Base-by-base conservation (phyloP, 1,140 invertebrate species). In the Neelides sp. region DNA sequence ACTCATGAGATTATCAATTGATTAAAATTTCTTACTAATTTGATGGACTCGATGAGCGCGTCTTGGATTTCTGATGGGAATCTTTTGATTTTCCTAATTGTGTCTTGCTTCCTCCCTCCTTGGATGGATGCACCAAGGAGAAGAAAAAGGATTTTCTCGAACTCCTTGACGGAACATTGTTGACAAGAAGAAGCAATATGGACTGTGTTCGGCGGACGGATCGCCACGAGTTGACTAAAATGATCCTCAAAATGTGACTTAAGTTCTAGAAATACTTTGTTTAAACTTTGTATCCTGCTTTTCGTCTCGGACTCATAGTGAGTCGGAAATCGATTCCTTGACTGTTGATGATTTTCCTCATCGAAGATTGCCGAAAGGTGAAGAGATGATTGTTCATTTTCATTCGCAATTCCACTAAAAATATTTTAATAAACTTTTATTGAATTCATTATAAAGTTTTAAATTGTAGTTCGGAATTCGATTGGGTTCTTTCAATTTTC, bases 301-400 rank as follows among this genome's bases (percentile, higher is more conserved):
- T 56, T 54, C 12, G 52, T 54, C 36, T 60, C 58, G 2, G 54
- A 57, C 41, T 60, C 58, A 30, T 50, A 56, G 27, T 60, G 58
- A n/a, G 22, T 56, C 1, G 54, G 50, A 32, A 46, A 60, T 44
- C 46, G 42, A 28, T 40, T 57, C 12, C 42, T 49, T 1, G 39
- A 39, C 22, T 50, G 50, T 35, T 49, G 45, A 17, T 54, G 46
- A 48, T 48, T 50, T 13, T 60, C 58, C 32, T 57, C 54, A 23
- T 60, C 58, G 50, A 60, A 60, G 19, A 60, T 60, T 43, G 58
- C 51, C 19, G 54, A 57, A 3, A 57, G 48, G 35, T 57, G 58
- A 19, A 60, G 45, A 19, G 54, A 57, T 22, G 58, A 55, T 52
- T 57, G 58, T 45, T 60, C 54, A 20, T 30, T 43, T 43, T 60